A percentile compares a stretch with the other conserved stretches of the same genome.
These are phyloP conservation scores for Vollenhovia emeryi DNA, from an alignment of 1,140 invertebrate genomes.

Conservation along the genomic window DNA sequence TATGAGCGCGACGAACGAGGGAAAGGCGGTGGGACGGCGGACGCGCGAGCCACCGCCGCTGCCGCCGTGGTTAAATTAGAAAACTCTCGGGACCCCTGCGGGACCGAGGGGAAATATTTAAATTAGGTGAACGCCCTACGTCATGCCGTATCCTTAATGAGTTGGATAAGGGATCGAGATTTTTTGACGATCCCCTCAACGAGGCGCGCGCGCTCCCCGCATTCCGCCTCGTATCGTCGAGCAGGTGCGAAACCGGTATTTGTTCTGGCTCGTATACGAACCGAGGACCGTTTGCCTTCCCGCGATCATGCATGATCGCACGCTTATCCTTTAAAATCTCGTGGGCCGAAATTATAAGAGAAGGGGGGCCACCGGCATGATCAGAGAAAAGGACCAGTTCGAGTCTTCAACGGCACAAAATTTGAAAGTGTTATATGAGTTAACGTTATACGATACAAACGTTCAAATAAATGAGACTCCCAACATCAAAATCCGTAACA, in stretches of 20 bases:
- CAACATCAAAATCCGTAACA: no score
- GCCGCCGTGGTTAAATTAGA: slow-evolving; percentile 72
- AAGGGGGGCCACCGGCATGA: background rate
- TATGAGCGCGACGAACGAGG: slow-evolving; percentile 7
- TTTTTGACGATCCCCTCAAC: slow-evolving; percentile 62
- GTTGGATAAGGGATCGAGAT: slow-evolving; percentile 69
- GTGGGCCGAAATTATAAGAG: background rate
- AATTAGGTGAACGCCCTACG: slow-evolving; percentile 65
- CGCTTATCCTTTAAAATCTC: background rate
- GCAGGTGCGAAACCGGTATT: slow-evolving; percentile 55
- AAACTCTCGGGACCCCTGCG: slow-evolving; percentile 62
- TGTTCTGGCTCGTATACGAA: background rate
- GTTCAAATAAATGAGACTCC: no score
- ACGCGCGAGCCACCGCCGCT: slow-evolving; percentile 35
- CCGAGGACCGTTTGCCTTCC: background rate
- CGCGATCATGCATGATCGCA: background rate
- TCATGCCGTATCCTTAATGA: slow-evolving; percentile 63
- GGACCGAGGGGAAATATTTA: slow-evolving; percentile 65
- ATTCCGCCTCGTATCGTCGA: slow-evolving; percentile 28
- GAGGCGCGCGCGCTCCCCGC: slow-evolving; percentile 5
- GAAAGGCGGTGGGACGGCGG: slow-evolving; percentile 32
- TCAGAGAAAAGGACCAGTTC: background rate
- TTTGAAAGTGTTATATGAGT: background rate
- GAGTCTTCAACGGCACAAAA: background rate
- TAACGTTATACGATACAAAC: no score